Evolutionary conservation across 2,888 invertebrate genomes (phyloP).

Genomic region (Mimumesa dahlbomi): DNA sequence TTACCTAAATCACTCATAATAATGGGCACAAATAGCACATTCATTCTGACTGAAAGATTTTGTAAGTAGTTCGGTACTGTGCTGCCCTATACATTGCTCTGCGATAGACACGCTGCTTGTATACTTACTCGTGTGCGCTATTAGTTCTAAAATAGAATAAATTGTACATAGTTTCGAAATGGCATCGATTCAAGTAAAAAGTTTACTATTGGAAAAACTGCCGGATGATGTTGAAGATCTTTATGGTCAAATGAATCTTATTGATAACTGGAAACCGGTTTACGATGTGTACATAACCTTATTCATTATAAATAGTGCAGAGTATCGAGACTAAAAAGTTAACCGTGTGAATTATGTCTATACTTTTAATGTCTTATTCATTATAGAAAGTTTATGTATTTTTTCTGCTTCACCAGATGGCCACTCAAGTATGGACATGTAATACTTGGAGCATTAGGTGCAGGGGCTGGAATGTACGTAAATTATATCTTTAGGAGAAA

Average conservation of each 20-base stretch:
- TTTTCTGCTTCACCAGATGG: conserved; percentile 79
- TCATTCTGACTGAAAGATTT: too few relatives aligned
- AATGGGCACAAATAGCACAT: too few relatives aligned
- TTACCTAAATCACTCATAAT: too few relatives aligned
- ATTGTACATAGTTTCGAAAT: too few relatives aligned
- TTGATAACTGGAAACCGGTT: conserved; percentile 18
- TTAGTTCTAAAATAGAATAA: too few relatives aligned
- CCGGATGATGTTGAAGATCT: background rate
- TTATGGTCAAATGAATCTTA: background rate
- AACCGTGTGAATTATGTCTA: background rate
- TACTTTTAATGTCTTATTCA: too few relatives aligned
- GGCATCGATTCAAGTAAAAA: conserved; percentile 3
- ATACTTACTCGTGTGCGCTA: too few relatives aligned
- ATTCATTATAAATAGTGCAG: background rate
- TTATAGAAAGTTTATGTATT: too few relatives aligned
- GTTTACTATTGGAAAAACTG: background rate
- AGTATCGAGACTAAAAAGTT: background rate
- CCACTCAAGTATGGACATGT: conserved; percentile 81
- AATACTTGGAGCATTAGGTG: conserved; percentile 82
- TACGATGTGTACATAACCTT: conserved; percentile 48
- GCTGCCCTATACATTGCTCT: too few relatives aligned
- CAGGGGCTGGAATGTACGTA: conserved; percentile 83
- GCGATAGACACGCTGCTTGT: too few relatives aligned
- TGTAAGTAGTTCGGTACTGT: too few relatives aligned
- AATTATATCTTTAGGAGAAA: conserved; percentile 85